phyloP scores from a whole-genome alignment of 2,113 vertebrate genomes.

The Thermophis baileyi region DNA sequence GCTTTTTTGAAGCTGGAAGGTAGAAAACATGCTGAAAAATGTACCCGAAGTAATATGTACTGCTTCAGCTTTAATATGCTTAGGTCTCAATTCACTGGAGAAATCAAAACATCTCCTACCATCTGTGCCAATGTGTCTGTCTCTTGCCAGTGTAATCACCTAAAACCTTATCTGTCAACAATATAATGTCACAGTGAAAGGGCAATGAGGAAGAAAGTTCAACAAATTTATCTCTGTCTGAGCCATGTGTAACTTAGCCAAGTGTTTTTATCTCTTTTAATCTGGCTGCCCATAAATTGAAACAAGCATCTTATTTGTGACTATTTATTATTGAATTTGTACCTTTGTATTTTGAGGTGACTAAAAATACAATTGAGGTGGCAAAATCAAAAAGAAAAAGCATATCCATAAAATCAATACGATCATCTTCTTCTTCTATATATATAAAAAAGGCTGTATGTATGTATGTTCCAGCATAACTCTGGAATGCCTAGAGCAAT shows the following conservation, averaged over 20 bases:
- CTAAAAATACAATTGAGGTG: too few relatives aligned
- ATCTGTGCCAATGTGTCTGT: constrained; percentile 29
- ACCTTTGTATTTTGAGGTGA: neutral
- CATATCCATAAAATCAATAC: neutral
- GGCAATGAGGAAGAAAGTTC: constrained; percentile 30
- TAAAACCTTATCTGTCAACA: constrained; percentile 30
- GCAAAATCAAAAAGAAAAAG: neutral
- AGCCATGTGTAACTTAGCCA: neutral
- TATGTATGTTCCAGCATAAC: too few relatives aligned
- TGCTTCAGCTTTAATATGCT: neutral
- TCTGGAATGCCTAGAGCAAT: too few relatives aligned
- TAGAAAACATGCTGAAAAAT: constrained; percentile 27
- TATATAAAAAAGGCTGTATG: too few relatives aligned
- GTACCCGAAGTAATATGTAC: neutral
- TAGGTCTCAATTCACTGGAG: constrained; percentile 28
- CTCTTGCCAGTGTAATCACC: constrained; percentile 22
- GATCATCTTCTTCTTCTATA: too few relatives aligned
- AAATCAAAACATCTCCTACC: constrained; percentile 35
- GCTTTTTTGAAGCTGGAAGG: constrained; percentile 4
- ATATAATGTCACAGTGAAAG: constrained; percentile 16
- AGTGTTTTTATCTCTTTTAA: neutral
- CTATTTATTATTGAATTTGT: neutral
- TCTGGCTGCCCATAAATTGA: constrained; percentile 7
- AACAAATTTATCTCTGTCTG: constrained; percentile 30
- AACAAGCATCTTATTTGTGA: neutral